These are phyloP conservation scores for Catharus fuscescens DNA, from an alignment of 2,113 vertebrate species.

Conservation along the genomic window DNA sequence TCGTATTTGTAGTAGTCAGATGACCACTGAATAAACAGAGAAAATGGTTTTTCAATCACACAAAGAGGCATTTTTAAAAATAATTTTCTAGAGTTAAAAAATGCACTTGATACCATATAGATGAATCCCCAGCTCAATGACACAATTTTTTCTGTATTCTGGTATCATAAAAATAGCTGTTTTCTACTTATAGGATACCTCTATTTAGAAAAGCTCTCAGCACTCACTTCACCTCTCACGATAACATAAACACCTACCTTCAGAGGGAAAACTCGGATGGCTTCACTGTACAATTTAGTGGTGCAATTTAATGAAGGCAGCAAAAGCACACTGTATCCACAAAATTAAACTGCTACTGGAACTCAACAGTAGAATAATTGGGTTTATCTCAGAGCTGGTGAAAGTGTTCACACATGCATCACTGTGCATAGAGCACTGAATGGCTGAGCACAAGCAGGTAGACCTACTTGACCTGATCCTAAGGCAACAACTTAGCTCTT, in stretches of 20 bases:
- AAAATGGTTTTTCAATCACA: neutral
- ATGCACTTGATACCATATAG: neutral
- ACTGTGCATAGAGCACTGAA: neutral
- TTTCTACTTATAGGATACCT: neutral
- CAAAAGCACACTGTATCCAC: neutral
- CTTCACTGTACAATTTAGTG: neutral
- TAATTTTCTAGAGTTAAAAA: neutral
- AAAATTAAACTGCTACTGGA: neutral
- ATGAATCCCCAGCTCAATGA: neutral
- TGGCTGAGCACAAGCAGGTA: neutral
- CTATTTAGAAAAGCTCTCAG: neutral
- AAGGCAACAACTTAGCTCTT: neutral
- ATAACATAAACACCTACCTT: neutral
- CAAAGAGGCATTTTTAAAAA: neutral
- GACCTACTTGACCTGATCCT: neutral
- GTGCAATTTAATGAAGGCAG: neutral
- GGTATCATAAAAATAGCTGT: neutral
- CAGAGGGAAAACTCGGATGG: neutral
- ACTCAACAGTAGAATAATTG: neutral
- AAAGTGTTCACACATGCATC: accelerated
- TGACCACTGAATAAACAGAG: neutral
- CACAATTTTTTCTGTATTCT: neutral
- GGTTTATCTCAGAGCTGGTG: neutral
- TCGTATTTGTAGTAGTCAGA: neutral
- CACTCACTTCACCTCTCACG: neutral